A percentile compares a stretch with the other conserved stretches of the same genome.
phyloP scores from a whole-genome alignment of 2,113 vertebrate species.

The Murina feae region DNA sequence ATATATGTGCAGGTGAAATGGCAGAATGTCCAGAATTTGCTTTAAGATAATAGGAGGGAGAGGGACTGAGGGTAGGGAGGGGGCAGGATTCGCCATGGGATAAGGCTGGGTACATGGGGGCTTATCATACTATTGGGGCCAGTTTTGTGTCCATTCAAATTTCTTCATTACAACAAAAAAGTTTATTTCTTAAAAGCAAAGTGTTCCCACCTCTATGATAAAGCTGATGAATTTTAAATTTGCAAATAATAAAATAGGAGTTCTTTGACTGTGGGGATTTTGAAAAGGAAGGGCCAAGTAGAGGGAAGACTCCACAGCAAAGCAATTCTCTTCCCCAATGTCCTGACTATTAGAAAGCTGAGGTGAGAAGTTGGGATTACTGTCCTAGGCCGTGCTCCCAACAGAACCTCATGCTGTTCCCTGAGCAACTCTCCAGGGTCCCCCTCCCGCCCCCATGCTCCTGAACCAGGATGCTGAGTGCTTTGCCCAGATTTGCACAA shows the following conservation, averaged over 20 bases:
- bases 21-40: background rate
- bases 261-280: background rate
- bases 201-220: background rate
- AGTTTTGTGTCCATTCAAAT: background rate
- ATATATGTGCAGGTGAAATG: background rate
- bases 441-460: too few species aligned
- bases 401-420: background rate
- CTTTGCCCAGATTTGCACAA: background rate
- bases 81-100: background rate
- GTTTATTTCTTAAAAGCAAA: background rate
- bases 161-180: background rate
- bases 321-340: background rate
- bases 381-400: background rate
- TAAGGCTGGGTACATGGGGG: rapidly evolving
- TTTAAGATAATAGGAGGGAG: background rate
- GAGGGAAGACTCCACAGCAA: background rate
- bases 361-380: background rate
- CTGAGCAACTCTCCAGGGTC: background rate
- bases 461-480: rapidly evolving
- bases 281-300: background rate
- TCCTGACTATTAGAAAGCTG: background rate
- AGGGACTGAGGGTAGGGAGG: background rate
- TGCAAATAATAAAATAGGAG: background rate
- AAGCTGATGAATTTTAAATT: background rate
- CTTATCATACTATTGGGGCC: background rate